Evolutionary conservation across 2,888 invertebrate species (phyloP).

Genomic region (Synergus gifuensis): DNA sequence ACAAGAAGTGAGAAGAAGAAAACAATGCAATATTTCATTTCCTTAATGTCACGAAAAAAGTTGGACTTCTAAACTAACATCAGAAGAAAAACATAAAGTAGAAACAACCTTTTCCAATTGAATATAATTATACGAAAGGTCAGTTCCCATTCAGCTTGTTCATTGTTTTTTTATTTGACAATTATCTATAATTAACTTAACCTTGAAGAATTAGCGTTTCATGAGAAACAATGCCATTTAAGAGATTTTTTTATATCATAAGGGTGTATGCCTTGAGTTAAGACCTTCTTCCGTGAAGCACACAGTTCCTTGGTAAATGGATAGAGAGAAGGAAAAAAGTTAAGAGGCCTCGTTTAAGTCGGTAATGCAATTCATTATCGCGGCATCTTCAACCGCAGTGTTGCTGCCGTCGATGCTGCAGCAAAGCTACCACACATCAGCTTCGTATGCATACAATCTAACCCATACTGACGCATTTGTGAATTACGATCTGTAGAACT

Average conservation of each 20-base stretch:
- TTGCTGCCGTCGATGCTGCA: constrained; percentile 49
- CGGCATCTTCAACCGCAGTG: constrained; percentile 58
- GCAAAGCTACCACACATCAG: constrained; percentile 25
- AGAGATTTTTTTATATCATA: background rate
- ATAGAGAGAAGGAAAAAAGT: constrained; percentile 47
- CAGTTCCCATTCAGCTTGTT: too few relatives aligned
- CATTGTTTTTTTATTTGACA: background rate
- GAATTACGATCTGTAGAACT: constrained; percentile 60
- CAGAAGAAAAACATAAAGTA: background rate
- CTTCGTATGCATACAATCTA: constrained; percentile 47
- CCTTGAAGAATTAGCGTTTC: background rate
- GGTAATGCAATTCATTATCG: constrained; percentile 65
- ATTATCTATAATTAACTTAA: background rate
- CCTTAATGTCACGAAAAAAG: background rate
- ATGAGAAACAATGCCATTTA: background rate
- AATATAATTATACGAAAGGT: too few relatives aligned
- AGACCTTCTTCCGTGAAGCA: constrained; percentile 7
- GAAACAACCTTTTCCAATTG: too few relatives aligned
- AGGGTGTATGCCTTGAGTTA: constrained; percentile 12
- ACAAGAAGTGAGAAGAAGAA: background rate
- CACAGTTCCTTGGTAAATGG: constrained; percentile 11
- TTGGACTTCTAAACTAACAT: background rate
- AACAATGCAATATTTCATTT: background rate
- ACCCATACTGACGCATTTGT: constrained; percentile 49
- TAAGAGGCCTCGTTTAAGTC: constrained; percentile 55